Evolutionary conservation across 2,888 invertebrate genomes (phyloP).

Genomic region (Drosophila barbarae): DNA sequence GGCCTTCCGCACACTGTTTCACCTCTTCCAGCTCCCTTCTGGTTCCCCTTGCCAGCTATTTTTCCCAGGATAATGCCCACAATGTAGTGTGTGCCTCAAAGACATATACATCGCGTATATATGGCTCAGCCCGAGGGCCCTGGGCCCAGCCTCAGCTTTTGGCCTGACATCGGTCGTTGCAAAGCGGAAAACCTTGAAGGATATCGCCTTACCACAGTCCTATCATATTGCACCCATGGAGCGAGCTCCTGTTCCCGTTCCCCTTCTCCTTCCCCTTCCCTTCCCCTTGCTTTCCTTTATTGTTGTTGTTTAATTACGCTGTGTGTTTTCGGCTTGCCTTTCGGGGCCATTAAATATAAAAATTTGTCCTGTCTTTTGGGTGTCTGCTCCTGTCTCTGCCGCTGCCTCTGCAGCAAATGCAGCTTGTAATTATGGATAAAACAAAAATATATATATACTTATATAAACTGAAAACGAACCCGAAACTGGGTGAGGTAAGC

Average conservation of each 20-base stretch:
- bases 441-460: not conserved
- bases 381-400: not conserved
- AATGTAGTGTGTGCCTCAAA: slow-evolving; percentile 19
- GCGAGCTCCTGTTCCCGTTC: slow-evolving; percentile 40
- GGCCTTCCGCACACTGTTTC: slow-evolving; percentile 12
- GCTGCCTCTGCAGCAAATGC: slow-evolving; percentile 44
- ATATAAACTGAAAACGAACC: slow-evolving; percentile 25
- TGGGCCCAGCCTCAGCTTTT: slow-evolving; percentile 26
- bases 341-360: slow-evolving; percentile 27
- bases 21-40: slow-evolving; percentile 3
- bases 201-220: slow-evolving; percentile 62
- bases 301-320: slow-evolving; percentile 61
- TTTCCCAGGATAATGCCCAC: slow-evolving; percentile 30
- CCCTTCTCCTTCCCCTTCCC: not conserved
- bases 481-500: slow-evolving; percentile 28
- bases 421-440: slow-evolving; percentile 39
- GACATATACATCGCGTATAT: slow-evolving; percentile 19
- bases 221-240: slow-evolving; percentile 68
- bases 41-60: not conserved
- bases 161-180: slow-evolving; percentile 48
- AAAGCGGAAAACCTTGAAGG: slow-evolving; percentile 73
- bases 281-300: not conserved
- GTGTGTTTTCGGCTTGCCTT: slow-evolving; percentile 29
- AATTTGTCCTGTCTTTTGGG: slow-evolving; percentile 26
- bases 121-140: slow-evolving; percentile 12